Percentiles rank a stretch among this genome's conserved stretches.
Conservation (phyloP, 2,888 invertebrate species). For the Tryphoninae sp. region DNA sequence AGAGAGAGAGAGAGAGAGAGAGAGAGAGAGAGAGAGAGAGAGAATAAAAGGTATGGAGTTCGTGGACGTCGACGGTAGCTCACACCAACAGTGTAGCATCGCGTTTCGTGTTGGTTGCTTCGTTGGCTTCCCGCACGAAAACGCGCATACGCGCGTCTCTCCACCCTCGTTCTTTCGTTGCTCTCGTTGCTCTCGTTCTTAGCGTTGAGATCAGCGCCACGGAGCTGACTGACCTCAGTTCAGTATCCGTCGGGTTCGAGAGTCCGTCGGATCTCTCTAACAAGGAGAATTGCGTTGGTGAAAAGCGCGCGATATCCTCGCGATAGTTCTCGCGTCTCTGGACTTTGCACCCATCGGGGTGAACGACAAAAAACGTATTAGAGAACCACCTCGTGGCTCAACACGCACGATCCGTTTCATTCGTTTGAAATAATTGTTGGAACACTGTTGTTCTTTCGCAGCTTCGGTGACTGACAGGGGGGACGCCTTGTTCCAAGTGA, state of each 20-base stretch:
- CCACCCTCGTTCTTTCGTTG: conserved; percentile 19
- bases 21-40: neutral
- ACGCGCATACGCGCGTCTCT: neutral
- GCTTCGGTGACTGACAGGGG: too few species aligned
- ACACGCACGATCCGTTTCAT: too few species aligned
- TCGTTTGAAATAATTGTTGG: too few species aligned
- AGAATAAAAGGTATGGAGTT: conserved; percentile 24
- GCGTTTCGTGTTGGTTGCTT: conserved; percentile 55
- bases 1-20: conserved; percentile 9
- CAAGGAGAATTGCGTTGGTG: neutral
- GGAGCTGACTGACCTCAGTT: conserved; percentile 45
- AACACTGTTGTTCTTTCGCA: too few species aligned
- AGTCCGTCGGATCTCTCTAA: conserved; percentile 45
- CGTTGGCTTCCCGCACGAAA: conserved; percentile 15
- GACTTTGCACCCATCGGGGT: neutral
- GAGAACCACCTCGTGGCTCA: too few species aligned
- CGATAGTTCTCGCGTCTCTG: neutral
- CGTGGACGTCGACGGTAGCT: conserved; percentile 44
- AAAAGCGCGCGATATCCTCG: neutral
- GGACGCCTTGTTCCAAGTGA: too few species aligned
- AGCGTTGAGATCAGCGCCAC: conserved; percentile 48
- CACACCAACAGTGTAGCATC: conserved; percentile 54
- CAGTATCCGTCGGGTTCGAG: conserved; percentile 58
- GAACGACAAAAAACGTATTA: neutral
- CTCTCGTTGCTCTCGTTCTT: neutral